Percentiles rank a stretch among this genome's conserved stretches.
Conservation (phyloP, 2,797 vertebrate genomes). For the Enteromius thamalakanensis region DNA sequence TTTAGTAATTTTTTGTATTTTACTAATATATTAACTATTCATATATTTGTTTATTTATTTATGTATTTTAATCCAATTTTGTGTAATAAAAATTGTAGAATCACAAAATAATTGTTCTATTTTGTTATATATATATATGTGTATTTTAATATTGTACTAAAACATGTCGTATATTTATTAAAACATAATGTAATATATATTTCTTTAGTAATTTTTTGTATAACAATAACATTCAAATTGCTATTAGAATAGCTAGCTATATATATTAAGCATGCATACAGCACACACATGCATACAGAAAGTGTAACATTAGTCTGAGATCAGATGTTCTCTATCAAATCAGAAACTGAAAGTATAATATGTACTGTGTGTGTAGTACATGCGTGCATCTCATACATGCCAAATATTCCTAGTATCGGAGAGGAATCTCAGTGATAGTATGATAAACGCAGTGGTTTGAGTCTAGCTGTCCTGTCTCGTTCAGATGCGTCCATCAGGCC, state of each 20-base stretch:
- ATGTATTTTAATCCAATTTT: too few species aligned
- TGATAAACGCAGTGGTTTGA: background rate
- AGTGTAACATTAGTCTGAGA: background rate
- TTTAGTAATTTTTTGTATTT: too few species aligned
- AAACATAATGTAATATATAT: background rate
- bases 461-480: background rate
- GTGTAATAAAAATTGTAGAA: too few species aligned
- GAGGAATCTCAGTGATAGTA: background rate
- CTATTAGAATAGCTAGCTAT: background rate
- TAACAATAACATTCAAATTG: background rate
- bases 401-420: background rate
- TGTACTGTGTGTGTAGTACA: too few species aligned
- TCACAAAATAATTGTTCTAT: too few species aligned
- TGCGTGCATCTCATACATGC: background rate
- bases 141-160: background rate
- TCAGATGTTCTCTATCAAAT: too few species aligned
- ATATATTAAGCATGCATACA: background rate
- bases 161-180: too few species aligned
- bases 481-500: background rate
- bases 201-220: background rate
- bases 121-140: background rate
- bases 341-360: too few species aligned
- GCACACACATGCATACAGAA: background rate
- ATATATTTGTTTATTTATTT: too few species aligned
- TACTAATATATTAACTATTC: too few species aligned